Evolutionary conservation across 2,113 vertebrate species (phyloP).

Genomic region (Spea multiplicata): DNA sequence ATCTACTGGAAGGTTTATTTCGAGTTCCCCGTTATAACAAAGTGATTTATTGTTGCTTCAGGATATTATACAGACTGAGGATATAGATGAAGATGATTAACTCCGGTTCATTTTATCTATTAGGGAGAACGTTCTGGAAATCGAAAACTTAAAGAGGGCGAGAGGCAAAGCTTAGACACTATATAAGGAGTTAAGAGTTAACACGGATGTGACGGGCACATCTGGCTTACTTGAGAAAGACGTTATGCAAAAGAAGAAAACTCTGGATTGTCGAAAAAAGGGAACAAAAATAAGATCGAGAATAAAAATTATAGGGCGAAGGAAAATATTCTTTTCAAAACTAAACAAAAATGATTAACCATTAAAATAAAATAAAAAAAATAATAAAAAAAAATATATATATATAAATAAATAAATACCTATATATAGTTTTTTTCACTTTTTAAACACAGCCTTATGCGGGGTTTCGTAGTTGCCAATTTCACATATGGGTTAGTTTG

Average conservation of each 20-base stretch:
- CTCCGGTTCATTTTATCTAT: not conserved
- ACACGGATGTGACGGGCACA: conserved; percentile 37
- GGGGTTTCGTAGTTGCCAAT: too few relatives aligned
- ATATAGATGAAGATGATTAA: not conserved
- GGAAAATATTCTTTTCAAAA: not conserved
- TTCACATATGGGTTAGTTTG: too few relatives aligned
- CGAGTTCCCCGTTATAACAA: too few relatives aligned
- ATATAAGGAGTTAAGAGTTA: conserved; percentile 27
- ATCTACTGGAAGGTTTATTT: too few relatives aligned
- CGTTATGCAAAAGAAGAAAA: conserved; percentile 2
- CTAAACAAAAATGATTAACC: not conserved
- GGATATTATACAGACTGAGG: too few relatives aligned
- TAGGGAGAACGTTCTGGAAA: not conserved
- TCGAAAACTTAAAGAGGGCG: not conserved
- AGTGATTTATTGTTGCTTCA: too few relatives aligned
- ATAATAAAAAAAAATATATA: too few relatives aligned
- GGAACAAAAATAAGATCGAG: not conserved
- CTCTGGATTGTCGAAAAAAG: not conserved
- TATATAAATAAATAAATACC: not conserved
- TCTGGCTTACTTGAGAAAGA: conserved; percentile 25
- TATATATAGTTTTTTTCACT: too few relatives aligned
- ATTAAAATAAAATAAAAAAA: not conserved
- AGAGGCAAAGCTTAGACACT: not conserved
- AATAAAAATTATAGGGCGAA: too few relatives aligned
- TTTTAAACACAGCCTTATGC: too few relatives aligned